Percentiles rank a stretch among this genome's conserved stretches.
phyloP scores from a whole-genome alignment of 2,797 vertebrate species.

The Nothura maculosa region DNA sequence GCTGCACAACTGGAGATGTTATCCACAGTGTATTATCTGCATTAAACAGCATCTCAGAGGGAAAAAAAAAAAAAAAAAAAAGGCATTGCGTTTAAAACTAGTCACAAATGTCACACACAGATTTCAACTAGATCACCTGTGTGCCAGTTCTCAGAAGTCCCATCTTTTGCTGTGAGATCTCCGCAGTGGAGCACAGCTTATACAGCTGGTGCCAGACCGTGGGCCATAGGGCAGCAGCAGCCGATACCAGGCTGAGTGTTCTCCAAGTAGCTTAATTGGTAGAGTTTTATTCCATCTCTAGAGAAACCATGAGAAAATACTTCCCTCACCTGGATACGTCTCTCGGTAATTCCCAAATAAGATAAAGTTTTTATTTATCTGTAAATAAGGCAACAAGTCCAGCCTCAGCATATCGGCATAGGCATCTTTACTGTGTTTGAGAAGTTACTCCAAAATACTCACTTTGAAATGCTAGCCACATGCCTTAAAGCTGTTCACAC shows the following conservation, averaged over 20 bases:
- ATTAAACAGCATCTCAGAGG: background rate
- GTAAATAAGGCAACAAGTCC: background rate
- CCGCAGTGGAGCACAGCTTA: background rate
- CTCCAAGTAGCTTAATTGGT: background rate
- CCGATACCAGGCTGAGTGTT: background rate
- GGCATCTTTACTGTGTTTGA: background rate
- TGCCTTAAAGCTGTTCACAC: background rate
- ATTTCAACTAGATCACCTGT: background rate
- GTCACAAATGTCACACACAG: background rate
- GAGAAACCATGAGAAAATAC: background rate
- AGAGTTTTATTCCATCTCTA: background rate
- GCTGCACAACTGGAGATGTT: background rate
- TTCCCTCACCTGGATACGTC: background rate
- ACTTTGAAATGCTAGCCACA: background rate
- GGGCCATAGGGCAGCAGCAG: background rate
- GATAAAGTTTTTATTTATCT: background rate
- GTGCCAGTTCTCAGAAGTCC: background rate
- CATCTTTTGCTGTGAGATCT: background rate
- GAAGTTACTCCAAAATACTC: slow-evolving; percentile 1
- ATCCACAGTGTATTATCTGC: background rate
- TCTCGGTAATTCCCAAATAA: background rate
- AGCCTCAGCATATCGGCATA: background rate
- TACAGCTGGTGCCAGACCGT: background rate
- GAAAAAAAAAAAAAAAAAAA: background rate
- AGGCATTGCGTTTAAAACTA: background rate